phyloP scores from a whole-genome alignment of 1,140 invertebrate genomes.

The Daktulosphaira vitifoliae region DNA sequence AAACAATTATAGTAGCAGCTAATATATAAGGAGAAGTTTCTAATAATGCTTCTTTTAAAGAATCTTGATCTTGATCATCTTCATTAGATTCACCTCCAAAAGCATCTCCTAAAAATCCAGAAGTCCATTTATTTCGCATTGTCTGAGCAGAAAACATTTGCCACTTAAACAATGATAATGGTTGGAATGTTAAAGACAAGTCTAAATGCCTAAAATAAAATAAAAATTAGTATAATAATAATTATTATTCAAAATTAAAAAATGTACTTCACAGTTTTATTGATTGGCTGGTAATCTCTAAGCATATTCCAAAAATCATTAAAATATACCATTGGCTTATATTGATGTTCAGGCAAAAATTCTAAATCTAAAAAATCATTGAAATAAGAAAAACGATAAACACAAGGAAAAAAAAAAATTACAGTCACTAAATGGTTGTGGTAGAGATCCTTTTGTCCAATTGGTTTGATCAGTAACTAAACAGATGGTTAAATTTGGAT shows the following conservation, averaged over 20 bases:
- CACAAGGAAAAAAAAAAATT: no score
- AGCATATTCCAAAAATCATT: slow-evolving; percentile 99
- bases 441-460: slow-evolving; percentile 82
- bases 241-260: background rate
- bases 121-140: slow-evolving; percentile 70
- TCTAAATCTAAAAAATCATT: slow-evolving; percentile 58
- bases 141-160: slow-evolving; percentile 88
- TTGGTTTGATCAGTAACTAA: slow-evolving; percentile 88
- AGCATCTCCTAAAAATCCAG: slow-evolving; percentile 50
- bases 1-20: slow-evolving; percentile 83
- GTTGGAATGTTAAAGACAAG: slow-evolving; percentile 79
- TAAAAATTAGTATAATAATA: background rate
- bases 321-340: slow-evolving; percentile 89
- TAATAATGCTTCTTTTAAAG: slow-evolving; percentile 89
- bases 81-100: slow-evolving; percentile 45
- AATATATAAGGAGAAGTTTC: slow-evolving; percentile 96
- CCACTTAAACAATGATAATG: slow-evolving; percentile 93
- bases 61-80: slow-evolving; percentile 72
- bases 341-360: slow-evolving; percentile 75
- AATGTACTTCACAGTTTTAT: slow-evolving; percentile 64
- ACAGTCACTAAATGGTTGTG: slow-evolving; percentile 86
- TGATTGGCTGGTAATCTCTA: slow-evolving; percentile 90
- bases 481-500: slow-evolving; percentile 96
- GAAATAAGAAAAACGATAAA: background rate
- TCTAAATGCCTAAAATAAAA: slow-evolving; percentile 45